These are phyloP conservation scores for Pandemis heparana DNA, from an alignment of 2,888 invertebrate genomes.

Conservation along the genomic window DNA sequence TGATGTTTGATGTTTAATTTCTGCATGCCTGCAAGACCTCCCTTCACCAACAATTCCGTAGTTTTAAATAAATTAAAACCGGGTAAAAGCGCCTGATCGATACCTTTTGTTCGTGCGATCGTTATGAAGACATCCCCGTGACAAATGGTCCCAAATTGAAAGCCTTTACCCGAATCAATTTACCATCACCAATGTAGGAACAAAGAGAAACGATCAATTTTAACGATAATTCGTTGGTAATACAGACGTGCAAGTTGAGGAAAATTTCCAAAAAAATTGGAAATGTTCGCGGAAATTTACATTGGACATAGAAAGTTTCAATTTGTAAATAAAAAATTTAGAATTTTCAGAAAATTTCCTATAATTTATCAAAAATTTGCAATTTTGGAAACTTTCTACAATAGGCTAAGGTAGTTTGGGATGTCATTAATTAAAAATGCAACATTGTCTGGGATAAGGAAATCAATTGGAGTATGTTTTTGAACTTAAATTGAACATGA, in stretches of 20 bases:
- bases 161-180: constrained; percentile 35
- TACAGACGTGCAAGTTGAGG: too few species aligned
- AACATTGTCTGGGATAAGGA: neutral
- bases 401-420: too few species aligned
- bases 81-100: constrained; percentile 4
- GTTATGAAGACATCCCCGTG: constrained; percentile 35
- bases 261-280: too few species aligned
- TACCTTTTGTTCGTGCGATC: constrained; percentile 14
- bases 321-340: too few species aligned
- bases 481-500: too few species aligned
- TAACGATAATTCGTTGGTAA: constrained; percentile 4
- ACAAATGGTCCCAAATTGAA: constrained; percentile 32
- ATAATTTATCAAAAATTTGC: too few species aligned
- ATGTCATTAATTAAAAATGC: constrained; percentile 3
- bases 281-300: too few species aligned
- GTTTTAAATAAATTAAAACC: neutral
- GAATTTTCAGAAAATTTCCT: too few species aligned
- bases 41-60: neutral
- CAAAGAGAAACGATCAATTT: constrained; percentile 18
- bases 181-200: constrained; percentile 17
- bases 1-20: neutral
- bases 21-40: neutral
- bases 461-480: neutral
- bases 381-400: too few species aligned
- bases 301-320: too few species aligned